Percentiles rank a stretch among this genome's conserved stretches.
These are phyloP conservation scores for Peromyscus maniculatus DNA, from an alignment of 2,113 vertebrate species.

Conservation along the genomic window DNA sequence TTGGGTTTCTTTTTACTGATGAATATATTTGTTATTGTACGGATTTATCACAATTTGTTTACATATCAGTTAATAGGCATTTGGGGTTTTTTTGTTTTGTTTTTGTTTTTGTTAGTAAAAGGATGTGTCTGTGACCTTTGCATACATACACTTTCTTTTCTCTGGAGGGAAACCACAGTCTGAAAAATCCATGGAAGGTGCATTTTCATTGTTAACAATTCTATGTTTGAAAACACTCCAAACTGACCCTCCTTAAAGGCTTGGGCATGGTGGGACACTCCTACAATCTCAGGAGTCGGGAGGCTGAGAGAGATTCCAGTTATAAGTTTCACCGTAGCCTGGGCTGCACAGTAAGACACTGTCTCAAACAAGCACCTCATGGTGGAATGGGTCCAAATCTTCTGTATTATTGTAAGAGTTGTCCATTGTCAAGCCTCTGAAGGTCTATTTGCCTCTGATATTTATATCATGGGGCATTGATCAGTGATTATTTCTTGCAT, in stretches of 20 bases:
- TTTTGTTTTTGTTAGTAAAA: not conserved
- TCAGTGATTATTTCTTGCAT: not conserved
- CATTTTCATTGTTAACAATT: not conserved
- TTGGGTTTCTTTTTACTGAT: not conserved
- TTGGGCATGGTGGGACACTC: not conserved
- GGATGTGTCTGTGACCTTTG: not conserved
- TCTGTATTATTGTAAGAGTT: conserved; percentile 30
- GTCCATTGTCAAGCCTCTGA: not conserved
- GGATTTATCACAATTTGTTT: not conserved
- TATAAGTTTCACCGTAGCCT: not conserved
- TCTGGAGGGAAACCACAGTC: not conserved
- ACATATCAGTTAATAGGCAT: not conserved
- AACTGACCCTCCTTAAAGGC: not conserved
- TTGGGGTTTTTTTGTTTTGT: not conserved
- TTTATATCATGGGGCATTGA: not conserved
- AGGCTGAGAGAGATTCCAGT: not conserved
- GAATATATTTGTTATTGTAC: not conserved
- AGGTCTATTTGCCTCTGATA: not conserved
- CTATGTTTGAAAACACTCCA: not conserved
- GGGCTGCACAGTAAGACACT: not conserved
- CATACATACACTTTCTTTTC: not conserved
- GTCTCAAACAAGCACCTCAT: not conserved
- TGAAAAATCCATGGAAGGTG: not conserved
- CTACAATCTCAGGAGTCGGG: not conserved
- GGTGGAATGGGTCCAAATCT: not conserved